Percentiles rank a stretch among this genome's conserved stretches.
These are phyloP conservation scores for Margaritifera margaritifera DNA, from an alignment of 2,888 invertebrate genomes.

Conservation along the genomic window DNA sequence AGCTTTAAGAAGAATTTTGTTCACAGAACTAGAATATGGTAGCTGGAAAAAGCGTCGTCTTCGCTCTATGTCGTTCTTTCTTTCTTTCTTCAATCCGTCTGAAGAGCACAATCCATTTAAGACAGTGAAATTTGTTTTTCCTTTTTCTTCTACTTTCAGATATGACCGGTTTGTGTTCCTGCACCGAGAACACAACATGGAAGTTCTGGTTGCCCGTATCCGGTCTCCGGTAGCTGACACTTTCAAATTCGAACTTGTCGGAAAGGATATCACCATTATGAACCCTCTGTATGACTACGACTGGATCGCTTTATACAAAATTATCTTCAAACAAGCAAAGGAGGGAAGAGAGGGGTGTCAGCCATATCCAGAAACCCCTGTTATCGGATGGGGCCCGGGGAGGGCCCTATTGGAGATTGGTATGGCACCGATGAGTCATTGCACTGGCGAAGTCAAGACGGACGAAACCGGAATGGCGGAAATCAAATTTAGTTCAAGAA, in stretches of 20 bases:
- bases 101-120: conserved; percentile 21
- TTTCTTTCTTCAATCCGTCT: too few relatives aligned
- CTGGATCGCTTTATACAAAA: conserved; percentile 55
- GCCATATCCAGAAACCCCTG: conserved; percentile 61
- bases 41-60: too few relatives aligned
- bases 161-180: conserved; percentile 50
- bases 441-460: conserved; percentile 39
- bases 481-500: conserved; percentile 37
- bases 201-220: conserved; percentile 41
- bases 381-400: conserved; percentile 68
- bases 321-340: conserved; percentile 35
- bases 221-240: conserved; percentile 51
- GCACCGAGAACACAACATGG: conserved; percentile 43
- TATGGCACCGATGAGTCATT: conserved; percentile 48
- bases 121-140: conserved; percentile 6
- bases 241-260: conserved; percentile 63
- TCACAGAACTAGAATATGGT: too few relatives aligned
- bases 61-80: too few relatives aligned
- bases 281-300: conserved; percentile 50
- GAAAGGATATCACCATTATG: conserved; percentile 49
- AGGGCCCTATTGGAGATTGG: conserved; percentile 32
- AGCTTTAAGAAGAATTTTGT: too few relatives aligned
- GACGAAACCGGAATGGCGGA: conserved; percentile 42
- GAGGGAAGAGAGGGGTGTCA: conserved; percentile 31
- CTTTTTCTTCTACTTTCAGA: conserved; percentile 16